Conservation (phyloP, 2,888 invertebrate species). For the Quadroppia sp. region DNA sequence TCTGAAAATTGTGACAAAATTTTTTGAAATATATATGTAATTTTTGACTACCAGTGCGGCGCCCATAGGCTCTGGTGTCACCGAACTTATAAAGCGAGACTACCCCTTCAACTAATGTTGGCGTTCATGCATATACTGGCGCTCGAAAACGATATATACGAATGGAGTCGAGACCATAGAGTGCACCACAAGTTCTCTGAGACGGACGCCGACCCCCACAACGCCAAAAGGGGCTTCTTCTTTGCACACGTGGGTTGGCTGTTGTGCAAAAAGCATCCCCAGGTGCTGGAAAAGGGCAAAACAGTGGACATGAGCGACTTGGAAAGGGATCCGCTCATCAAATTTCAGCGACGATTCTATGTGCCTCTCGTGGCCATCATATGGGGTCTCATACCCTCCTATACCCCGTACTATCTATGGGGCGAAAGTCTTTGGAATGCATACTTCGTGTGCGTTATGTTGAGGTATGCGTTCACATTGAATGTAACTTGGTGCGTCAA, state of each 20-base stretch:
- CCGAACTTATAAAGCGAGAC: conserved; percentile 14
- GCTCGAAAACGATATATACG: conserved; percentile 51
- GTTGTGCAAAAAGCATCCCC: conserved; percentile 45
- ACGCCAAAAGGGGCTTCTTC: conserved; percentile 46
- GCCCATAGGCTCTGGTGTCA: conserved; percentile 38
- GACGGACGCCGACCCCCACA: conserved; percentile 44
- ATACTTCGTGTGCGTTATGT: conserved; percentile 72
- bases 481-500: conserved; percentile 94
- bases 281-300: conserved; percentile 42
- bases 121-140: conserved; percentile 54
- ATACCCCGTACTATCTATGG: conserved; percentile 78
- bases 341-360: conserved; percentile 50
- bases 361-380: conserved; percentile 52
- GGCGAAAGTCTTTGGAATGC: conserved; percentile 70
- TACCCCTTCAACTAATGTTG: conserved; percentile 50
- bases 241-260: conserved; percentile 47
- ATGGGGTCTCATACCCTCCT: conserved; percentile 60
- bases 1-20: background rate
- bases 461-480: conserved; percentile 75
- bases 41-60: background rate
- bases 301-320: conserved; percentile 43
- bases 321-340: conserved; percentile 43
- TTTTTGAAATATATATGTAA: background rate
- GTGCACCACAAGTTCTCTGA: conserved; percentile 46
- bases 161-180: conserved; percentile 46